phyloP scores from a whole-genome alignment of 2,797 vertebrate genomes.

The Varecia variegata region DNA sequence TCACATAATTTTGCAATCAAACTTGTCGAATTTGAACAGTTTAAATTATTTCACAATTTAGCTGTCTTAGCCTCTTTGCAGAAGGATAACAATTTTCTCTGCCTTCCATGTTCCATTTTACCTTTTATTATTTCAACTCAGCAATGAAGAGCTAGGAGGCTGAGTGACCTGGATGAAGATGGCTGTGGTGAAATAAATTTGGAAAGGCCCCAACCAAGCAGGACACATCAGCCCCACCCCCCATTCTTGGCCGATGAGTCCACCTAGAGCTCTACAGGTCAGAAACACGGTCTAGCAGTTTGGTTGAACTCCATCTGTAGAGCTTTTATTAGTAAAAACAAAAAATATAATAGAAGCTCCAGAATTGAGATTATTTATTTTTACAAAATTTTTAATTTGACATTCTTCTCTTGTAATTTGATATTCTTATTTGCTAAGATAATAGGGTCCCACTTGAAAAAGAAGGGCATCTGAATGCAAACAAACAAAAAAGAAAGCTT shows the following conservation, averaged over 20 bases:
- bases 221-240: not conserved
- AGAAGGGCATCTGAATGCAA: not conserved
- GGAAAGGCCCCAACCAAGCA: not conserved
- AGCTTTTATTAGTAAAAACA: not conserved
- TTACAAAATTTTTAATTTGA: not conserved
- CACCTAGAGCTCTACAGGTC: no score
- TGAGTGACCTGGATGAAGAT: not conserved
- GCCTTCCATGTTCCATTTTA: constrained; percentile 22
- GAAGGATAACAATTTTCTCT: constrained; percentile 60
- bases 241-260: rapidly evolving
- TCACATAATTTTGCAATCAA: constrained; percentile 63
- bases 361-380: not conserved
- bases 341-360: not conserved
- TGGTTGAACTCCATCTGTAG: not conserved
- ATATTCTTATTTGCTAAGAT: constrained; percentile 19
- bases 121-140: constrained; percentile 47
- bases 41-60: constrained; percentile 64
- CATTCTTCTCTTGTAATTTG: not conserved
- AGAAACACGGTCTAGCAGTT: not conserved
- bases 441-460: not conserved
- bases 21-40: constrained; percentile 52
- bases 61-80: constrained; percentile 49
- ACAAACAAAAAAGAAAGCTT: not conserved
- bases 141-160: not conserved
- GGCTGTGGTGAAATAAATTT: not conserved